Conservation (phyloP, 2,113 vertebrate genomes). For the Camelus dromedarius region DNA sequence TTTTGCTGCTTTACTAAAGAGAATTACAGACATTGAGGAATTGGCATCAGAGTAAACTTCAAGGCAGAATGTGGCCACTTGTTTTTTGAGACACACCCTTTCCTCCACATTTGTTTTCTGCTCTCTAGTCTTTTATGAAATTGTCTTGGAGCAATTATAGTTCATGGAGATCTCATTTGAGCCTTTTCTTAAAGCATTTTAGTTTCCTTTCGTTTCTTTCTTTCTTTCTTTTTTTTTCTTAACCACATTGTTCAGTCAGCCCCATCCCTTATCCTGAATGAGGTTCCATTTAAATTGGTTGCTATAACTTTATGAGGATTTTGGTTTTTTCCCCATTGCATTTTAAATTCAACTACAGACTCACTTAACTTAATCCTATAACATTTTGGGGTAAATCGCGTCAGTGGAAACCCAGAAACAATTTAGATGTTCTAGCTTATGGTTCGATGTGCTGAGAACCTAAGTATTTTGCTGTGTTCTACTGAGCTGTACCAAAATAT, state of each 20-base stretch:
- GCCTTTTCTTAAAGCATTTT: neutral
- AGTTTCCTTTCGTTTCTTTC: neutral
- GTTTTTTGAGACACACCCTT: neutral
- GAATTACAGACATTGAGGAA: neutral
- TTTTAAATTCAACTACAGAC: neutral
- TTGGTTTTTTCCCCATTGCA: neutral
- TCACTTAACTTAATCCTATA: neutral
- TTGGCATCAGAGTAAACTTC: neutral
- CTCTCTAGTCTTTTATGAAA: neutral
- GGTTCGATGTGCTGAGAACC: neutral
- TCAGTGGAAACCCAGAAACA: neutral
- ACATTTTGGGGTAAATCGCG: neutral
- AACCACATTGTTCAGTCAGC: neutral
- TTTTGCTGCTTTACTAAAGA: neutral
- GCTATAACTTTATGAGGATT: neutral
- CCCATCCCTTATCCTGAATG: neutral
- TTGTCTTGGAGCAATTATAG: neutral
- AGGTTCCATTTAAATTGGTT: neutral
- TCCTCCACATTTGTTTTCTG: neutral
- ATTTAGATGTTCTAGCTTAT: neutral
- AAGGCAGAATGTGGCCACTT: neutral
- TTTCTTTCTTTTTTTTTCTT: neutral
- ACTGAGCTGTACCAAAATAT: neutral
- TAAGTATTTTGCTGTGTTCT: neutral
- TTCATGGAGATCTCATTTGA: neutral